These are phyloP conservation scores for Leuctra nigra DNA, from an alignment of 2,888 invertebrate genomes.

Conservation along the genomic window DNA sequence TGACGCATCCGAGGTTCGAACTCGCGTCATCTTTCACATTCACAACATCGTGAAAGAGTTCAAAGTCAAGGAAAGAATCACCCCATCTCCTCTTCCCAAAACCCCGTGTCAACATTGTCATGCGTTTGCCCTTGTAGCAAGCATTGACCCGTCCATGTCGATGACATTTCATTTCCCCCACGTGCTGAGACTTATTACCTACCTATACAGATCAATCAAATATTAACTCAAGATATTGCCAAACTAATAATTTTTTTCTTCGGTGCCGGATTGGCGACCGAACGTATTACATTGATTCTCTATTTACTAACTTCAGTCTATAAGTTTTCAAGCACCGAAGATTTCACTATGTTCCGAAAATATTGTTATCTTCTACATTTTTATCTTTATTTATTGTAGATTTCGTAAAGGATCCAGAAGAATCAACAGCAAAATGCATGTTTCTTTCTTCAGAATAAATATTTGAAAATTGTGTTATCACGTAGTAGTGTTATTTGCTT, in stretches of 20 bases:
- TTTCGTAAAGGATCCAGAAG: not conserved
- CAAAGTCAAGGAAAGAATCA: too few relatives aligned
- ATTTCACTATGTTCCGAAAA: not conserved
- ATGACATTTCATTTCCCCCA: not conserved
- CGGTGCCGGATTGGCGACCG: not conserved
- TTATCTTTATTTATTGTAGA: slow-evolving; percentile 10
- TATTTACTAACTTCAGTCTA: too few relatives aligned
- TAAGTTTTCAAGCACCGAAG: too few relatives aligned
- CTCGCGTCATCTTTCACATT: too few relatives aligned
- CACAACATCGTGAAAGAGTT: too few relatives aligned
- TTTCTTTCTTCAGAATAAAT: not conserved
- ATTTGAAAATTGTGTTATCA: slow-evolving; percentile 3
- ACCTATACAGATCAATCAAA: not conserved
- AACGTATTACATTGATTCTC: not conserved
- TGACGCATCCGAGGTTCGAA: too few relatives aligned
- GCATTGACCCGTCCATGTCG: not conserved
- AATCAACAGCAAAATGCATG: not conserved
- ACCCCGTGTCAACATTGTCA: not conserved
- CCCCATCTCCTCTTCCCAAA: too few relatives aligned
- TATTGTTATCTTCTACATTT: not conserved
- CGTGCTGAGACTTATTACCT: not conserved
- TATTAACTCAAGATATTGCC: not conserved
- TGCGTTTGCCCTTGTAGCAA: not conserved
- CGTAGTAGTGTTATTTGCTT: slow-evolving; percentile 5
- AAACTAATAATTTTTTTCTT: not conserved